phyloP scores from a whole-genome alignment of 2,797 vertebrate species.

The Menidia menidia region DNA sequence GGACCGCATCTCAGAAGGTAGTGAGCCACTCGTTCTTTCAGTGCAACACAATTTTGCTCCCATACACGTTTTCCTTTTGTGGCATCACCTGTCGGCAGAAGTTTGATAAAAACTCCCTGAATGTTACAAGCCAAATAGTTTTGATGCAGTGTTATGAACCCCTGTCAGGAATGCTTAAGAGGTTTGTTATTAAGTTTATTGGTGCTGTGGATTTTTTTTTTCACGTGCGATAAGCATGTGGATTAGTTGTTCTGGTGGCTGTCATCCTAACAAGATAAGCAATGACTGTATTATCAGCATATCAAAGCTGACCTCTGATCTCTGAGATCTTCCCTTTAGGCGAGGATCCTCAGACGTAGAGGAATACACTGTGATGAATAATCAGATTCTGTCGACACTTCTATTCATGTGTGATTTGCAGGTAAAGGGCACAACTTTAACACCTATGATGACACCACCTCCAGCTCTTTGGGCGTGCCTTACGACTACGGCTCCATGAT shows the following conservation, averaged over 20 bases:
- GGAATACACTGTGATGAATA: neutral
- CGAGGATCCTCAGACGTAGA: neutral
- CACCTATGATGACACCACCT: constrained; percentile 84
- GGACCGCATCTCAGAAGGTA: constrained; percentile 88
- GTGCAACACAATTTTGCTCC: neutral
- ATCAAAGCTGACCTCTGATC: constrained; percentile 4
- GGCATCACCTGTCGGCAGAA: neutral
- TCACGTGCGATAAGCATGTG: constrained; percentile 13
- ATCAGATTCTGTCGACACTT: neutral
- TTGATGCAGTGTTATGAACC: neutral
- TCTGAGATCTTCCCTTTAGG: constrained; percentile 9
- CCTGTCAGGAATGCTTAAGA: neutral
- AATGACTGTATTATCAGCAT: neutral
- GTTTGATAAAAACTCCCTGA: neutral
- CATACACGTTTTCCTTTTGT: constrained; percentile 3
- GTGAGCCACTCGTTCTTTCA: neutral
- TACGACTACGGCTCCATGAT: constrained; percentile 96
- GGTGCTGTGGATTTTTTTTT: constrained; percentile 13
- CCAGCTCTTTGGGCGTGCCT: constrained; percentile 88
- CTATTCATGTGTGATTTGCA: constrained; percentile 50
- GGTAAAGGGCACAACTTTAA: constrained; percentile 89
- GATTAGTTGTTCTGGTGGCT: neutral
- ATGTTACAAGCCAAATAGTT: neutral
- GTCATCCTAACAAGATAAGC: constrained; percentile 35
- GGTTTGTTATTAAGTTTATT: constrained; percentile 4